phyloP scores from a whole-genome alignment of 2,797 vertebrate species.

The Dermochelys coriacea region DNA sequence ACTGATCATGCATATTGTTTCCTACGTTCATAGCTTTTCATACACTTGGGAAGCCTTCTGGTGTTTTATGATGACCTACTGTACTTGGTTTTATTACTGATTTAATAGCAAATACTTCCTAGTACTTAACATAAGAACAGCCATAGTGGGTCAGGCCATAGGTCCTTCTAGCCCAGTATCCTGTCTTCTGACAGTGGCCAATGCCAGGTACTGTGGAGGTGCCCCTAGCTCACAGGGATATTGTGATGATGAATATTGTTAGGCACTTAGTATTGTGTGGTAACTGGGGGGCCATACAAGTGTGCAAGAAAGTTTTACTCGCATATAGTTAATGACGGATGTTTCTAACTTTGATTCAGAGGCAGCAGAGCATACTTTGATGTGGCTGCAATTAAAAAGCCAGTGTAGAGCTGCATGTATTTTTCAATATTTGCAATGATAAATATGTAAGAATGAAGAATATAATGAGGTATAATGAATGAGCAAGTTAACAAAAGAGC shows the following conservation, averaged over 20 bases:
- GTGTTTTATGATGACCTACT: neutral
- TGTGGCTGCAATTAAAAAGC: neutral
- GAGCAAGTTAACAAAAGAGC: neutral
- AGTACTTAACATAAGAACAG: neutral
- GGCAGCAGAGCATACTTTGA: neutral
- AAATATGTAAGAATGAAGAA: neutral
- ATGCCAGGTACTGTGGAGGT: no score
- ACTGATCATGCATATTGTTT: neutral
- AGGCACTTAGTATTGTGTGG: neutral
- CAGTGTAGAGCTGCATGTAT: neutral
- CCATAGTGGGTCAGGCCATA: no score
- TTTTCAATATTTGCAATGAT: neutral
- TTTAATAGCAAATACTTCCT: neutral
- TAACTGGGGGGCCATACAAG: neutral
- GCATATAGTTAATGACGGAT: constrained; percentile 31
- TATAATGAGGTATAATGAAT: neutral
- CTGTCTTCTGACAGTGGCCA: no score
- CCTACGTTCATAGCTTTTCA: neutral
- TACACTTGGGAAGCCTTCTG: neutral
- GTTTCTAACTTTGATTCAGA: neutral
- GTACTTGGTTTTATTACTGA: neutral
- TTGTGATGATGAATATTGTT: neutral
- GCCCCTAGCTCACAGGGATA: neutral
- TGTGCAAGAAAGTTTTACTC: neutral
- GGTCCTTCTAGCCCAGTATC: no score